These are phyloP conservation scores for Diarsia rubi DNA, from an alignment of 2,888 invertebrate genomes.

Conservation along the genomic window DNA sequence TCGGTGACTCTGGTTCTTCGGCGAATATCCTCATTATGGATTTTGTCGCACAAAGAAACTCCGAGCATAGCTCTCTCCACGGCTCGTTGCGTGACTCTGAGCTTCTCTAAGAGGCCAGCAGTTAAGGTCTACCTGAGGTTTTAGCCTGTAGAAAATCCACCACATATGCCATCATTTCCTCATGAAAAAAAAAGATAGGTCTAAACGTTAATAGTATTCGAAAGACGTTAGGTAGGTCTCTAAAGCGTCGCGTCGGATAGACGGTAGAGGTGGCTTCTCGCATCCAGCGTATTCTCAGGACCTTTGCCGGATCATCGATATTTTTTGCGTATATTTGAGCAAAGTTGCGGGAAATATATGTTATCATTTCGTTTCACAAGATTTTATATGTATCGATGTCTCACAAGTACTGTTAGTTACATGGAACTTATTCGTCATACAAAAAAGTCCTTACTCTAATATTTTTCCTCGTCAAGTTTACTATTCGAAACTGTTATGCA, in stretches of 20 bases:
- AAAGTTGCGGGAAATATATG: neutral
- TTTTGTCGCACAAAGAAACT: too few species aligned
- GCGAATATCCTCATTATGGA: too few species aligned
- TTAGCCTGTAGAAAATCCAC: neutral
- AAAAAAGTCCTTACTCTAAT: conserved; percentile 5
- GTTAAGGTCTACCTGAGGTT: too few species aligned
- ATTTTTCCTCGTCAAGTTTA: conserved; percentile 15
- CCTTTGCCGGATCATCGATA: neutral
- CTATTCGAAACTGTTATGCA: conserved; percentile 30
- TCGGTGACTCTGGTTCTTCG: too few species aligned
- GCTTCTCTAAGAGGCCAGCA: too few species aligned
- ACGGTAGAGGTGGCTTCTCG: neutral
- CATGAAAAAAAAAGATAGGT: neutral
- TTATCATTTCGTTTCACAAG: conserved; percentile 10
- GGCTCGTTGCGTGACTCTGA: too few species aligned
- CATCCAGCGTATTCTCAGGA: neutral
- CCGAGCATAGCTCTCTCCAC: too few species aligned
- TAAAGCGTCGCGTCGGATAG: neutral
- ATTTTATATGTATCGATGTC: neutral
- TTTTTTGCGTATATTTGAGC: neutral
- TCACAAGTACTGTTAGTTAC: neutral
- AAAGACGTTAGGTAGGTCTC: neutral
- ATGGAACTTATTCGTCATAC: conserved; percentile 3
- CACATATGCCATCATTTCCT: neutral
- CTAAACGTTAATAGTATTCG: neutral